phyloP scores from a whole-genome alignment of 2,888 invertebrate species.

The Noctua pronuba region DNA sequence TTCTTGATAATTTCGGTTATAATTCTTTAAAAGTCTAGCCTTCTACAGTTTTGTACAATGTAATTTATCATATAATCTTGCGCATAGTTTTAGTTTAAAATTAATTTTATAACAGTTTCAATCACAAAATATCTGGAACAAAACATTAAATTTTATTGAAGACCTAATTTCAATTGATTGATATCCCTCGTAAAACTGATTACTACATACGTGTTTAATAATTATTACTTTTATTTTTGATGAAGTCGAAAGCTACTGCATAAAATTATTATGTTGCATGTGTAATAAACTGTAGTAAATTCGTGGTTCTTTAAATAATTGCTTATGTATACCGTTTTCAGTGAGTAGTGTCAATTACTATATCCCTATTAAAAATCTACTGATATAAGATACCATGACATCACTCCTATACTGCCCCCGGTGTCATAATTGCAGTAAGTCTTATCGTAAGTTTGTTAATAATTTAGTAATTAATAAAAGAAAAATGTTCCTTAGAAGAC shows the following conservation, averaged over 20 bases:
- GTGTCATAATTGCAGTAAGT: no score
- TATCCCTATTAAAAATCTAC: background rate
- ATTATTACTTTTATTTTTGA: slow-evolving; percentile 2
- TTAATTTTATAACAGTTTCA: slow-evolving; percentile 26
- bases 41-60: background rate
- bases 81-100: background rate
- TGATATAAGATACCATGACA: background rate
- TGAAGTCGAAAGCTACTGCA: background rate
- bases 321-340: background rate
- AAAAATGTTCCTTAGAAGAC: no score
- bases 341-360: no score
- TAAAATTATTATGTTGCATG: background rate
- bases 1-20: background rate
- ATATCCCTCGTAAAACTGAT: slow-evolving; percentile 26
- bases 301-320: background rate
- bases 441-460: no score
- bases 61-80: slow-evolving; percentile 16
- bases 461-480: no score
- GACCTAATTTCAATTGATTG: slow-evolving; percentile 39
- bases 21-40: background rate
- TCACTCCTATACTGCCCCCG: no score
- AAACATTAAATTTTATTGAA: slow-evolving; percentile 39
- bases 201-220: slow-evolving; percentile 4
- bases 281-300: background rate
- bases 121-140: slow-evolving; percentile 37